A percentile compares a stretch with the other conserved stretches of the same genome.
Evolutionary conservation across 2,888 invertebrate genomes (phyloP).

Genomic region (Hyalella azteca): DNA sequence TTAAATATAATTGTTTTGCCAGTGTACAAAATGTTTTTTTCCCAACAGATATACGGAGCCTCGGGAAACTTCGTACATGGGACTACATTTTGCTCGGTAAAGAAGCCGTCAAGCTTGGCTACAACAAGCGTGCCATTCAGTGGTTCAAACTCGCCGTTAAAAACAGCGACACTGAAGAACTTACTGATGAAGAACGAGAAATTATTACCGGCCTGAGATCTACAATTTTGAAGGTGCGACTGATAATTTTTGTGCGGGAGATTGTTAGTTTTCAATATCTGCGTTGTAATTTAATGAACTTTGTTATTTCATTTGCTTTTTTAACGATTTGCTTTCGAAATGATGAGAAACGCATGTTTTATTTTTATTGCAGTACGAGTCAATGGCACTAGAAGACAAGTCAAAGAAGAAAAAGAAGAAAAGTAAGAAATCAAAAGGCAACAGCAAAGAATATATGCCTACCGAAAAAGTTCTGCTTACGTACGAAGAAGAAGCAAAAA

Average conservation of each 20-base stretch:
- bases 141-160: slow-evolving; percentile 62
- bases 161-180: slow-evolving; percentile 60
- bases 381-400: slow-evolving; percentile 43
- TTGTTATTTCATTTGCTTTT: no score
- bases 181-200: not conserved
- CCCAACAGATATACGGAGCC: slow-evolving; percentile 40
- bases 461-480: slow-evolving; percentile 58
- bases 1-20: not conserved
- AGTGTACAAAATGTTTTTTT: not conserved
- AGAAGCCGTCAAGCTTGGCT: slow-evolving; percentile 62
- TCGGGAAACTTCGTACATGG: slow-evolving; percentile 60
- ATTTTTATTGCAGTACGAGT: slow-evolving; percentile 35
- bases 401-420: slow-evolving; percentile 7
- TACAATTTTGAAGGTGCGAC: not conserved
- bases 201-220: not conserved
- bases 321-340: no score
- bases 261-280: no score
- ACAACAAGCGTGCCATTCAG: slow-evolving; percentile 62
- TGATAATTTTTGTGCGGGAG: no score
- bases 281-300: no score
- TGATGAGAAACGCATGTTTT: no score
- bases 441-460: slow-evolving; percentile 11
- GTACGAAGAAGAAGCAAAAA: slow-evolving; percentile 61
- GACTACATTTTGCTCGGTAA: slow-evolving; percentile 63
- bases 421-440: not conserved